These are phyloP conservation scores for Dolichomitus sp. DNA, from an alignment of 2,888 invertebrate genomes.

Conservation along the genomic window DNA sequence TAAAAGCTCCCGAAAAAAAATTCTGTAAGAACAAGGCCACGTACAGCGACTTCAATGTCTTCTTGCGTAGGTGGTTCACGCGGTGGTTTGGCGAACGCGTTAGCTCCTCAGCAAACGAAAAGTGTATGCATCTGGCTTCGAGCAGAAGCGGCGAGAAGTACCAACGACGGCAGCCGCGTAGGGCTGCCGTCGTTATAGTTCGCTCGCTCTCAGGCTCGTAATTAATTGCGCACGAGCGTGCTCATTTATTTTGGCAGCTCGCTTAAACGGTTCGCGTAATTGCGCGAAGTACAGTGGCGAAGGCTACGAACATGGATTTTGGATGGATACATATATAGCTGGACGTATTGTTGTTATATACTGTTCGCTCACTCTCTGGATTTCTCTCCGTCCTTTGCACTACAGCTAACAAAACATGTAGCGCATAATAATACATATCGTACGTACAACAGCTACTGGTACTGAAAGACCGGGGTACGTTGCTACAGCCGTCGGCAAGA, in stretches of 20 bases:
- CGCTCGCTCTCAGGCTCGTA: constrained; percentile 15
- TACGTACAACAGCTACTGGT: not conserved
- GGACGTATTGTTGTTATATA: not conserved
- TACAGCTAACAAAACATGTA: not conserved
- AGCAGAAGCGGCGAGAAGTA: constrained; percentile 1
- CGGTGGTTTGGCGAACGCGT: constrained; percentile 10
- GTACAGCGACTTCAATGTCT: not conserved
- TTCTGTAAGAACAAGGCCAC: not conserved
- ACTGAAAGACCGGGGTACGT: not conserved
- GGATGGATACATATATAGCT: not conserved
- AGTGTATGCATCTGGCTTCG: constrained; percentile 15
- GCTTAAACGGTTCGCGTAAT: constrained; percentile 63
- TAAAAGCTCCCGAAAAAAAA: not conserved
- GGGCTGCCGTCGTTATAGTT: not conserved
- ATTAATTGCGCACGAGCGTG: constrained; percentile 53
- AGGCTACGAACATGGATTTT: constrained; percentile 44
- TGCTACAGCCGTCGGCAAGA: constrained; percentile 22
- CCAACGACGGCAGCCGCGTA: not conserved
- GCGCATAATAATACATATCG: not conserved
- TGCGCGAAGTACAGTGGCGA: constrained; percentile 48
- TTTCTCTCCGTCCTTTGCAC: not conserved
- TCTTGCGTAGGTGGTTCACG: not conserved
- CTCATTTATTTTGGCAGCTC: constrained; percentile 60
- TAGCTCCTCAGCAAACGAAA: constrained; percentile 21
- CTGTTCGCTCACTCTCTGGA: not conserved